Evolutionary conservation across 2,113 vertebrate genomes (phyloP), one percentile per base, ranked within the genome.

Genomic region (Mus musculus): DNA sequence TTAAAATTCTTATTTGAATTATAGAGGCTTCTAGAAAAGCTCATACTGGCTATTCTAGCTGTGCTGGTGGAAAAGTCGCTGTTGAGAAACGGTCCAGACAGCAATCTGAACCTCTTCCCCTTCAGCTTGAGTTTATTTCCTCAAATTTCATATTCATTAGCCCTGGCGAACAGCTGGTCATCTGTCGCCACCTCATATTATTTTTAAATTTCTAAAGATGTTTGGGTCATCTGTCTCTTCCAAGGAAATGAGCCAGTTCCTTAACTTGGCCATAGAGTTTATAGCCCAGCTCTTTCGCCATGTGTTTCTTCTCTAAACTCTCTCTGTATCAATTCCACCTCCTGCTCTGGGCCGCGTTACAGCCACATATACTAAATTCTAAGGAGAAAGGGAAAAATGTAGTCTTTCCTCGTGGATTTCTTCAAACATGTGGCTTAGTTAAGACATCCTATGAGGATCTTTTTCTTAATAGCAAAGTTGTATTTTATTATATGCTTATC

Each of bases 121-220:
- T 54, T 89, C 96, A 94, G 76, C 59, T 95, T 96, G 95, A 97
- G 88, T 93, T 94, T 94, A 96, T 93, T 95, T 97, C 93, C 88
- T 96, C 95, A 95, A 95, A 97, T 97, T 95, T 94, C 93, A 93
- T 94, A 97, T 96, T 97, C 93, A 95, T 97, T 97, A 93, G 87
- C 87, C 95, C 93, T 84, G 85, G 86, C 85, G 72, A 97, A 96
- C 94, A 98, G 92, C 93, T 97, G 95, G 95, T 71, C 92, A 90
- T 95, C 85, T 90, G 93, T 95, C 69, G 78, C 46, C 56, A 49
- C 80, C n/a, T 95, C 46, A 1, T 61, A 75, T 91, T 93, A 73
- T 92, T 91, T 90, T 94, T 93, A 85, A 82, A 94, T 95, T 96
- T 73, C 85, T n/a, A 9, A 89, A 72, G 69, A 85, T 61, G 84